Evolutionary conservation across 2,113 vertebrate genomes (phyloP).

Genomic region (Rousettus leschenaultii): DNA sequence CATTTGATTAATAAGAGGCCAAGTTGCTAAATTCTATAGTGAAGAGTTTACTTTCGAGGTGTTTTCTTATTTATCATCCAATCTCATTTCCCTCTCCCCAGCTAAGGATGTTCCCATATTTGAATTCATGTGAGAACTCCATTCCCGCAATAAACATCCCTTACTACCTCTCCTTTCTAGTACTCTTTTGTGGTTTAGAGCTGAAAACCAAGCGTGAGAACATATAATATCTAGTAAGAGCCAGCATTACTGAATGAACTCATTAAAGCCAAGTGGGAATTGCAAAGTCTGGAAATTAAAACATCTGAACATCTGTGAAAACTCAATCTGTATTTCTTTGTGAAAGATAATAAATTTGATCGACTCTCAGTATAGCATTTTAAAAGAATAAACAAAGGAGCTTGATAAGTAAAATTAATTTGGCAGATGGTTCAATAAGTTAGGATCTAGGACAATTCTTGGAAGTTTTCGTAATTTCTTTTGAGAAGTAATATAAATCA

Average conservation of each 20-base stretch:
- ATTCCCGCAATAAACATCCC: not conserved
- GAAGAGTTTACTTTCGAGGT: not conserved
- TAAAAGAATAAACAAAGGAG: conserved; percentile 58
- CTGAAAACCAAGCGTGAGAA: conserved; percentile 51
- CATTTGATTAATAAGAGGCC: not conserved
- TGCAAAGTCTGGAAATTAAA: conserved; percentile 69
- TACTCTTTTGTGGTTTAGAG: conserved; percentile 29
- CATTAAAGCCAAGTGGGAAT: conserved; percentile 49
- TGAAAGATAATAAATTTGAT: conserved; percentile 66
- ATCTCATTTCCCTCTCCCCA: not conserved
- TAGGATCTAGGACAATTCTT: conserved; percentile 48
- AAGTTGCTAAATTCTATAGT: not conserved
- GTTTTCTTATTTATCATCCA: not conserved
- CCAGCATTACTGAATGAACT: conserved; percentile 48
- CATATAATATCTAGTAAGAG: conserved; percentile 22
- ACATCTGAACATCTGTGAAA: conserved; percentile 74
- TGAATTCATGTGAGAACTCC: not conserved
- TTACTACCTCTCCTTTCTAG: not conserved
- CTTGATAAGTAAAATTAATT: conserved; percentile 73
- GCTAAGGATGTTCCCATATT: not conserved
- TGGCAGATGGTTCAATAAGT: conserved; percentile 60
- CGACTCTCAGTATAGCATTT: conserved; percentile 36
- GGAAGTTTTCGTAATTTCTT: conserved; percentile 54
- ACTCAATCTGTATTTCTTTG: conserved; percentile 61
- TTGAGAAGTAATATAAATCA: conserved; percentile 57